These are phyloP conservation scores for Oopsacas minuta DNA, from an alignment of 37 sponge, comb jelly and placozoan species.

Conservation along the genomic window DNA sequence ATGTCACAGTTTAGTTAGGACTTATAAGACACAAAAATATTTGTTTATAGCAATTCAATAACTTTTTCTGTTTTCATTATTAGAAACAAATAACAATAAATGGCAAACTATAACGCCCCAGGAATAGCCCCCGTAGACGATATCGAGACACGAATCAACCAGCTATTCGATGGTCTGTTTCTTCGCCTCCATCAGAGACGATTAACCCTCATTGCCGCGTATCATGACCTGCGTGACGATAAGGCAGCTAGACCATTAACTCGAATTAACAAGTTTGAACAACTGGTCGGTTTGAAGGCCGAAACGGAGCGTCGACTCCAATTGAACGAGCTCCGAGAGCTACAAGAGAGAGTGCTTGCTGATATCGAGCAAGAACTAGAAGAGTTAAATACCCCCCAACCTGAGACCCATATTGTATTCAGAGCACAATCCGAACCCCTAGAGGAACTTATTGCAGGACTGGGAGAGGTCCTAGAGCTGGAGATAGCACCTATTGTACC, in stretches of 20 bases:
- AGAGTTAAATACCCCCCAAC: background rate
- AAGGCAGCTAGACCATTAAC: background rate
- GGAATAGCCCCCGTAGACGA: background rate
- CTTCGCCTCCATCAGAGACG: background rate
- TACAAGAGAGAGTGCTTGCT: background rate
- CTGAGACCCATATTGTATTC: background rate
- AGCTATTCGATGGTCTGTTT: background rate
- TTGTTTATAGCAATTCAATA: background rate
- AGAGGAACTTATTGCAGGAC: background rate
- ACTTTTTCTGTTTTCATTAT: background rate
- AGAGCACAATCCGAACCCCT: background rate
- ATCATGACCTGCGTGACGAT: background rate
- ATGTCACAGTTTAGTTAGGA: background rate
- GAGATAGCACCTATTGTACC: background rate
- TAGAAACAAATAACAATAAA: background rate
- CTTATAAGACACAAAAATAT: background rate
- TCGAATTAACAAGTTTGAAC: background rate
- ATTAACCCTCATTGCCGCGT: background rate
- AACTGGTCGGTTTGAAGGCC: background rate
- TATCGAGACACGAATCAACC: background rate
- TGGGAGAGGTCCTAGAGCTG: background rate
- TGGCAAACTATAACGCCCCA: background rate
- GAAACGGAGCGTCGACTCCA: background rate
- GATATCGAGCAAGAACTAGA: background rate
- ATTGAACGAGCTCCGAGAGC: background rate